Base-by-base conservation (phyloP, 2,113 vertebrate genomes). In the Mormoops blainvillei region DNA sequence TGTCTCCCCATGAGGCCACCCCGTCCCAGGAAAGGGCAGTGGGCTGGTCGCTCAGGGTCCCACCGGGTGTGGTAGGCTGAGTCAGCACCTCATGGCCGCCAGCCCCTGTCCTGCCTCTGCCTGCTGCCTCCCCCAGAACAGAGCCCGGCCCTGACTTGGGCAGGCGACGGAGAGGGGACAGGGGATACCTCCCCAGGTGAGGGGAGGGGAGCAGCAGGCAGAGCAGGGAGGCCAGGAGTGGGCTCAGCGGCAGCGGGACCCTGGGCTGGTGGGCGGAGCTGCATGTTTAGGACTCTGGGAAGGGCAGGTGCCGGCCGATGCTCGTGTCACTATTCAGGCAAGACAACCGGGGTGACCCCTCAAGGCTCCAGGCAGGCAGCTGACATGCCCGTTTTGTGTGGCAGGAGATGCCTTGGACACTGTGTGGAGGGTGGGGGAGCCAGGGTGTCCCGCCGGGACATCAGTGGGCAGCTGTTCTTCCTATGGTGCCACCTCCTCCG, bases 141-240 rank as follows among this genome's bases (percentile, higher is more conserved):
- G 0, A 41, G 48, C 48, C 45, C 2, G 0, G 45, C n/a, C 56
- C 4, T 0, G 2, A 48, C 6, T 14, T 65, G 71, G 54, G 11
- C 31, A 61, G 54, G 33, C 4, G 5, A 38, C 1, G 22, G 41
- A 76, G 15, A 56, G 3, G 43, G 71, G 24, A 24, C 1, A 0
- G 26, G 61, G 24, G 26, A 68, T 45, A 16, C 41, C 61, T 33
- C 13, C 20, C 13, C 19, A 6, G 65, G 74, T 3, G 12, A 26
- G 18, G 0, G 18, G 3, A 38, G 26, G 26, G 58, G 58, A 14
- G 26, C 24, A 12, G 24, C 11, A 28, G 24, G 41, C 43, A 3
- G 43, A 36, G 43, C 20, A 15, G 5, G 56, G 61, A 26, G 61
- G 54, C 20, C 41, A 10, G 18, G 36, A 18, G 26, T 0, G 5